Evolutionary conservation across 2,113 vertebrate genomes (phyloP), one percentile per base, ranked within the genome.

Genomic region (Scatophagus argus): DNA sequence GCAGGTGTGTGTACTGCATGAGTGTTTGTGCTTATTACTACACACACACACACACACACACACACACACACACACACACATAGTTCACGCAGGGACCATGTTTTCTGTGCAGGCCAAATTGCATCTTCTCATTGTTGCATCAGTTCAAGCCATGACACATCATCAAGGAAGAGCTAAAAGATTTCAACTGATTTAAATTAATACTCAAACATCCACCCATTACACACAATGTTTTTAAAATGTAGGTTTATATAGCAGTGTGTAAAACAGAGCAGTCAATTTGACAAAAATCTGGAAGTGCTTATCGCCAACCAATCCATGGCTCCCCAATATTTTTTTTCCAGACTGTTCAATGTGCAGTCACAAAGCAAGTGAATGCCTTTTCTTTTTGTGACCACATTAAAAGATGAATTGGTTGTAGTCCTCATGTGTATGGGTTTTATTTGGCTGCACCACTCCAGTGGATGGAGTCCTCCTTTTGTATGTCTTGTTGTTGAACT

Each of bases 301-400:
- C 36, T 54, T 39, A 52, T 47, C 46, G 51, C 19, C 23, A n/a
- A 66, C 66, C 63, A 86, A 83, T 87, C 90, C 82, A 83, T 71
- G 58, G 49, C 69, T 79, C 54, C 23, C 67, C 52, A 67, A 83
- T 79, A 81, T 64, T 77, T 74, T 77, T 74, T 68, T 80, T 11
- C 54, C 38, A 87, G 75, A 88, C 69, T 65, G 31, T 32, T 65
- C 67, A 88, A 85, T 91, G 87, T 89, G 86, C 65, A 68, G 54
- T 85, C 59, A 89, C 82, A 93, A 88, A 91, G 81, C 83, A 88
- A 77, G 85, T 91, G 79, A 86, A 87, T 85, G 87, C 89, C 82
- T 82, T 79, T 74, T 85, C 68, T 84, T 55, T 69, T 71, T 36
- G 54, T 77, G 62, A 76, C 82, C 78, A 84, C 81, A 85, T 91